Evolutionary conservation across 2,797 vertebrate genomes (phyloP), one percentile per base, ranked within the genome.

Genomic region (Prunella strophiata): DNA sequence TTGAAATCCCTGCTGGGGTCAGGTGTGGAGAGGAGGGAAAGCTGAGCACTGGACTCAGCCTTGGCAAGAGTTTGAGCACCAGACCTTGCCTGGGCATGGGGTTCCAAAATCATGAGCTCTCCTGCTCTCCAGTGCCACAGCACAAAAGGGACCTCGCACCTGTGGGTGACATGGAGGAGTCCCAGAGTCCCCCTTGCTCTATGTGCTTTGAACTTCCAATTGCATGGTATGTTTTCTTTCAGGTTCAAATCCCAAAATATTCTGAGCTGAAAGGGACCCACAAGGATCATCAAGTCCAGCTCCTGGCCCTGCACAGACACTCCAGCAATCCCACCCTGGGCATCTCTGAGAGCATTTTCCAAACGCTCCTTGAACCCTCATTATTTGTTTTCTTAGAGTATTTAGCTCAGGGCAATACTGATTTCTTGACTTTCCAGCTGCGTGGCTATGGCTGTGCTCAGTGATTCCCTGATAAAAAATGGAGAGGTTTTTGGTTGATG

Each of bases 371-470:
- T 42, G 16, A 68, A 34, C 30, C 36, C 26, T 59, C 40, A 14
- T 29, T 51, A 5, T 43, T 73, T 59, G 52, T 23, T 77, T 74
- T 77, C 34, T 82, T 27, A 29, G 21, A 27, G 30, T 38, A 27
- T 23, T 57, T 78, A 43, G 25, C 47, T 68, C 34, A 30, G 40
- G 63, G 16, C 29, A 67, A 11, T 26, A 25, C 38, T 34, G 27
- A 70, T 71, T 52, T 54, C 29, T 47, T 50, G 21, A 45, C 30
- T 71, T 76, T 52, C 40, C 66, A 19, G 38, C 57, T 77, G 34
- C 1, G 0, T 38, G 59, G 43, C 73, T 57, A 4, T 0, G 0
- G 75, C 76, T 68, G 18, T 62, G 54, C 62, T 81, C 54, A 9
- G n/a, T 43, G 48, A n/a, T 51, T 50, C n/a, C 40, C 51, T 85